Base-by-base conservation (phyloP, 2,888 invertebrate species). In the Drosophila kanekoi region DNA sequence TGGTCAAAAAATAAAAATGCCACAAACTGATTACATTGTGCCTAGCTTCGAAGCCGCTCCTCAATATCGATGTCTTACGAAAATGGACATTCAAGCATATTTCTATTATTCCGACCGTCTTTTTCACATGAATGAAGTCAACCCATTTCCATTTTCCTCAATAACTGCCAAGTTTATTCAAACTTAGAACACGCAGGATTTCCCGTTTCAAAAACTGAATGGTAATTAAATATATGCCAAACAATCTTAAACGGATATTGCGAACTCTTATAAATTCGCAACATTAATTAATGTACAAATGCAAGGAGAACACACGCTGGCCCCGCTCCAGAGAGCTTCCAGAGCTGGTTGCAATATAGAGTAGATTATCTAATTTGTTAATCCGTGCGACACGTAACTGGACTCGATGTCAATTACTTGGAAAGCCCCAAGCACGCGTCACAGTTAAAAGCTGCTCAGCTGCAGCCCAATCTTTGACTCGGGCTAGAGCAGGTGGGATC, bases 391-490 rank as follows among this genome's bases (percentile, higher is more conserved):
- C 54, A 62, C 57, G 62, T 56, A 23, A 61, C 41, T 40, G 13
- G 33, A 53, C 32, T 62, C 59, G 48, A 56, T 74, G 70, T 44
- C 75, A 77, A 77, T 77, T 70, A 79, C 59, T 59, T 65, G 54
- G 47, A 63, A 71, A 56, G 23, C 79, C 79, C 76, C 58, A 58
- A 58, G 75, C 63, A 71, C 65, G 59, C 62, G 58, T 79, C 62
- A 63, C 41, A 58, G 65, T 64, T 59, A 61, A 66, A 79, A 71
- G 60, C 79, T 66, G 56, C 63, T 76, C 57, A 40, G 53, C 40
- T 73, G 53, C 40, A 69, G 60, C 51, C 60, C 66, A 75, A 75
- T 75, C 64, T 52, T 51, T 43, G 67, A 38, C 62, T 63, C 41
- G 33, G 33, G 2, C 33, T 51, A 51, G 18, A 33, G 33, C 13